phyloP scores from a whole-genome alignment of 1,140 invertebrate genomes.

The Tetramorium parvispinum region DNA sequence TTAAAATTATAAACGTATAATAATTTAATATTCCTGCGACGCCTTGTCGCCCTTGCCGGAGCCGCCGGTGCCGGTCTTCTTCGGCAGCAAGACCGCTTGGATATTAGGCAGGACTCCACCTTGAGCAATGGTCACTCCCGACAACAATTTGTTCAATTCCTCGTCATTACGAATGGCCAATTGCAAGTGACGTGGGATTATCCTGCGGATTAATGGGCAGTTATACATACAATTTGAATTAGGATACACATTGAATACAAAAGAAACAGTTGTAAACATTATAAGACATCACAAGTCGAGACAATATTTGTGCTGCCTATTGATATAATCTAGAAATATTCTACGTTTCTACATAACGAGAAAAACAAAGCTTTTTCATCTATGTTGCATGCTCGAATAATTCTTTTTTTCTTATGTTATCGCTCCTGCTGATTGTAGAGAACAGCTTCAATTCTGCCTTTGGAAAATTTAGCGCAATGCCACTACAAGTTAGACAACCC shows the following conservation, averaged over 20 bases:
- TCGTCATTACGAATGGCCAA: constrained; percentile 93
- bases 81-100: constrained; percentile 89
- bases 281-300: background rate
- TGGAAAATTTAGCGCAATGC: too few species aligned
- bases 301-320: background rate
- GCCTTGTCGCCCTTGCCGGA: constrained; percentile 76
- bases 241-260: background rate
- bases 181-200: constrained; percentile 92
- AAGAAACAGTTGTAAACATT: background rate
- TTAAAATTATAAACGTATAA: constrained; percentile 68
- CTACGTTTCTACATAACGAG: background rate
- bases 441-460: too few species aligned
- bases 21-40: constrained; percentile 79
- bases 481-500: background rate
- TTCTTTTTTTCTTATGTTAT: too few species aligned
- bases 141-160: constrained; percentile 92
- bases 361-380: background rate
- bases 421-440: too few species aligned
- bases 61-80: constrained; percentile 87
- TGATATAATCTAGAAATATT: background rate
- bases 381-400: background rate
- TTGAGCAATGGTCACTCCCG: constrained; percentile 92
- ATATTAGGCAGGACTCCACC: constrained; percentile 93
- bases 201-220: constrained; percentile 80
- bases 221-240: background rate